Conservation (phyloP, 2,113 vertebrate species). For the Phaetusa simplex region DNA sequence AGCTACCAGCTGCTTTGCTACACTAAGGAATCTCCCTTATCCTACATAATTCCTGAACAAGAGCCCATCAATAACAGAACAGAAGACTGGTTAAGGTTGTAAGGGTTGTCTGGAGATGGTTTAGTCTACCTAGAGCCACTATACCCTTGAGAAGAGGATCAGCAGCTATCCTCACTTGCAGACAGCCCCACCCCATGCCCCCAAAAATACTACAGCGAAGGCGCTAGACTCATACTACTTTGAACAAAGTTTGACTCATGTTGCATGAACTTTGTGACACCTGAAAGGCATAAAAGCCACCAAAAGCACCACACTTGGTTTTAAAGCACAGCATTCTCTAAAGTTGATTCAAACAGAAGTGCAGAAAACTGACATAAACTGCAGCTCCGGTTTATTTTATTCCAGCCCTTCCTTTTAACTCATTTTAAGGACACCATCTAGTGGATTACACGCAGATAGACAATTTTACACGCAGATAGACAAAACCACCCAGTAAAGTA, state of each 20-base stretch:
- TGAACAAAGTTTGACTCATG: not conserved
- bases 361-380: not conserved
- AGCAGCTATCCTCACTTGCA: not conserved
- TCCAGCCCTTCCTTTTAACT: not conserved
- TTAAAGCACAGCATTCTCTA: not conserved
- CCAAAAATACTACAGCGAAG: not conserved
- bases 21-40: not conserved
- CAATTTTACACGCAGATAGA: fast-evolving
- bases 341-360: not conserved
- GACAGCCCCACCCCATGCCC: no score
- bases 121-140: not conserved
- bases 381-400: fast-evolving
- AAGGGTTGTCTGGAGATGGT: not conserved
- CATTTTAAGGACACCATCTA: conserved; percentile 4
- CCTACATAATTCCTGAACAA: not conserved
- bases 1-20: not conserved
- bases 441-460: not conserved
- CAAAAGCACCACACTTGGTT: not conserved
- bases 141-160: not conserved
- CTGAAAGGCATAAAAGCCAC: not conserved
- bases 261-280: not conserved
- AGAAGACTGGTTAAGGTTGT: not conserved
- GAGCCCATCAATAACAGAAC: not conserved
- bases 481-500: not conserved
- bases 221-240: not conserved